Evolutionary conservation across 2,888 invertebrate genomes (phyloP).

Genomic region (Noctuana brunneofusca): DNA sequence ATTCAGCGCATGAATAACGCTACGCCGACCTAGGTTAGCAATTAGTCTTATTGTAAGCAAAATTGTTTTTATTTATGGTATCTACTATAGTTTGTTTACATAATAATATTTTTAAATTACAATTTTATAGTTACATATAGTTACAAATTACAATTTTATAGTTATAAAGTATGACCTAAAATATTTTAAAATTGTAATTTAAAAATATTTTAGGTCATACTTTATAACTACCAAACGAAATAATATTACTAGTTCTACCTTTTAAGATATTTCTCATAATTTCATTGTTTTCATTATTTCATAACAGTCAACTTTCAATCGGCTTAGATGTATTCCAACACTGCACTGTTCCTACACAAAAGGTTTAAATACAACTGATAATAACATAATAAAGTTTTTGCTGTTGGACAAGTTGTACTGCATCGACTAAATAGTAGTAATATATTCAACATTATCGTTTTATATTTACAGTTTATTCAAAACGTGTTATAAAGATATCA

Average conservation of each 20-base stretch:
- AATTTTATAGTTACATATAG: too few species aligned
- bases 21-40: slow-evolving; percentile 10
- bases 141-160: too few species aligned
- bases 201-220: not conserved
- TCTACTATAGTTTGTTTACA: not conserved
- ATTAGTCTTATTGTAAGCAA: slow-evolving; percentile 19
- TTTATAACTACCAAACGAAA: not conserved
- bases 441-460: too few species aligned
- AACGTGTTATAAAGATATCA: too few species aligned
- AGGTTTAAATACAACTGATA: slow-evolving; percentile 4
- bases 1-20: slow-evolving; percentile 14
- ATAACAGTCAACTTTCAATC: slow-evolving; percentile 37
- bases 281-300: slow-evolving; percentile 27
- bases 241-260: not conserved
- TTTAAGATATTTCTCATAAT: not conserved
- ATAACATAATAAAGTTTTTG: slow-evolving; percentile 4
- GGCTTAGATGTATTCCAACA: slow-evolving; percentile 32
- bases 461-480: too few species aligned
- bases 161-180: not conserved
- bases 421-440: not conserved
- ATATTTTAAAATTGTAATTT: not conserved
- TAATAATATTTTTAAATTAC: too few species aligned
- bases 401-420: not conserved
- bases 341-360: slow-evolving; percentile 9
- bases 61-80: not conserved